Conservation (phyloP, 2,113 vertebrate genomes). For the Muscicapa adusta region DNA sequence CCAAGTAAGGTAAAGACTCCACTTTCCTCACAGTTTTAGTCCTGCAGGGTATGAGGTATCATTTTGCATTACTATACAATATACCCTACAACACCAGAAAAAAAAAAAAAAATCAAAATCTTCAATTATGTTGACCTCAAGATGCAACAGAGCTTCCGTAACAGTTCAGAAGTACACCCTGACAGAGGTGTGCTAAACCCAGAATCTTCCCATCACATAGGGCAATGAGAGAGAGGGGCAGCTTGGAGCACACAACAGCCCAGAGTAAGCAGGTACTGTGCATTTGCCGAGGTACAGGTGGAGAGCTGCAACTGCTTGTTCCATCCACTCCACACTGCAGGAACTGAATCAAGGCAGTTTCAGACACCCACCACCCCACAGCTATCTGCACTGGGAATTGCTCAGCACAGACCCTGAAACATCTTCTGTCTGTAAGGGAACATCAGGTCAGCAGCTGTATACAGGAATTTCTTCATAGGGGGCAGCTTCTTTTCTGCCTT, state of each 20-base stretch:
- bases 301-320: neutral
- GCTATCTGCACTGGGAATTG: neutral
- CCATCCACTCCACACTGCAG: accelerated
- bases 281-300: neutral
- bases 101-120: neutral
- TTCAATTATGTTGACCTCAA: neutral
- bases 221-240: neutral
- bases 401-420: neutral
- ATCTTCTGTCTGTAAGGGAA: neutral
- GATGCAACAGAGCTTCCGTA: neutral
- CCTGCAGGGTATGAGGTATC: accelerated
- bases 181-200: neutral
- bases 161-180: neutral
- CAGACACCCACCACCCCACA: neutral
- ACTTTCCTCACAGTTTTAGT: neutral
- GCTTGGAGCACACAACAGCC: neutral
- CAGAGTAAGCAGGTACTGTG: accelerated
- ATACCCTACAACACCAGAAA: neutral
- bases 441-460: neutral
- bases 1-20: neutral
- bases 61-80: neutral
- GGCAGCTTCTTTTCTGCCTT: neutral
- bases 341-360: neutral
- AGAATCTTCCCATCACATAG: neutral
- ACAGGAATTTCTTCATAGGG: accelerated